Conservation (phyloP, 2,888 invertebrate genomes). For the Apantesis nais region DNA sequence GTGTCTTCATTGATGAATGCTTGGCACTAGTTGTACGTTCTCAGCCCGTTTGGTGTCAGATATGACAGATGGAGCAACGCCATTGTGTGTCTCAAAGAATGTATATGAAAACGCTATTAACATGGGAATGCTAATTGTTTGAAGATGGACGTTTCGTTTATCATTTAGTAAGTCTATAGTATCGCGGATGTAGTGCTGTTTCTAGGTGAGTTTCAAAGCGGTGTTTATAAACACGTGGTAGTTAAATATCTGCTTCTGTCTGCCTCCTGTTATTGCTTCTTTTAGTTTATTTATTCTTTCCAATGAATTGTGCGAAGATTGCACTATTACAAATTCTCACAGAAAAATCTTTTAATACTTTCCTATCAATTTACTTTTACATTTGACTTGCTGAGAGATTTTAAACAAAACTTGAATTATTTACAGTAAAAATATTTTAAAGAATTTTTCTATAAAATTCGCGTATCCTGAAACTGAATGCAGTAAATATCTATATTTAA, state of each 20-base stretch:
- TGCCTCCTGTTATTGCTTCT: constrained; percentile 9
- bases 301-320: constrained; percentile 1
- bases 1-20: constrained; percentile 37
- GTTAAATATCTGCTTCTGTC: constrained; percentile 9
- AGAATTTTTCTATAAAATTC: neutral
- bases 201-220: constrained; percentile 14
- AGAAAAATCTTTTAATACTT: constrained; percentile 11
- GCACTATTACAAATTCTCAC: constrained; percentile 4
- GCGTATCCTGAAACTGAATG: neutral
- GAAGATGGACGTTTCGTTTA: constrained; percentile 1
- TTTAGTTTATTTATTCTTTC: constrained; percentile 8
- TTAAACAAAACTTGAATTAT: constrained; percentile 30
- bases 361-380: constrained; percentile 23
- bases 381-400: constrained; percentile 26
- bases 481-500: constrained; percentile 45
- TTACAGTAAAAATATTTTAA: neutral
- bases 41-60: constrained; percentile 27
- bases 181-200: neutral
- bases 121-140: constrained; percentile 16
- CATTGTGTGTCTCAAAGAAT: constrained; percentile 21
- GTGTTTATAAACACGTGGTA: constrained; percentile 16
- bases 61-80: constrained; percentile 34
- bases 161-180: constrained; percentile 6
- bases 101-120: constrained; percentile 20
- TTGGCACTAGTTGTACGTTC: constrained; percentile 32